Conservation (phyloP, 1,140 invertebrate genomes). For the Centruroides vittatus region DNA sequence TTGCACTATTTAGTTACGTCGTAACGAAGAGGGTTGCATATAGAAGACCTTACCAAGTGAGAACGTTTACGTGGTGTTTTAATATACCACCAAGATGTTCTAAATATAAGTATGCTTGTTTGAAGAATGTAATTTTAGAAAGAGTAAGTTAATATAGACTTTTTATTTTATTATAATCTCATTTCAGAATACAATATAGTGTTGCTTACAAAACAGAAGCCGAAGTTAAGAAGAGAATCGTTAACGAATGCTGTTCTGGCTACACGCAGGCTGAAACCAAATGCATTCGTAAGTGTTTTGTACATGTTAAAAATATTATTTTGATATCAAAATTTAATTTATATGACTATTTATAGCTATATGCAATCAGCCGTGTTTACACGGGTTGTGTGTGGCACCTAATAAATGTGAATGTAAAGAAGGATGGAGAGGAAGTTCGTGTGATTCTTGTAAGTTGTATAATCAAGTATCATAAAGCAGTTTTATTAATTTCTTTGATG, state of each 20-base stretch:
- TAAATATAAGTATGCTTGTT: neutral
- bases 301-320: no score
- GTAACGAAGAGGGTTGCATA: neutral
- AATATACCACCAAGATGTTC: neutral
- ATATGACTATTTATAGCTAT: conserved; percentile 34
- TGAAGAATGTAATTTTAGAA: neutral
- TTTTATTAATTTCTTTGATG: neutral
- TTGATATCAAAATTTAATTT: no score
- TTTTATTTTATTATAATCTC: neutral
- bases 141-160: no score
- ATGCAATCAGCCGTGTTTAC: conserved; percentile 61
- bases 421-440: conserved; percentile 72
- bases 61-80: neutral
- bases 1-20: neutral
- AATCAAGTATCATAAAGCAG: neutral
- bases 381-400: conserved; percentile 69
- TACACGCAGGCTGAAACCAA: conserved; percentile 40
- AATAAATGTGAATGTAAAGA: conserved; percentile 70
- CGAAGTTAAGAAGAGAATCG: conserved; percentile 51
- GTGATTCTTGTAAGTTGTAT: conserved; percentile 66
- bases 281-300: conserved; percentile 22
- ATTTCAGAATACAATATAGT: conserved; percentile 23
- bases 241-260: conserved; percentile 70
- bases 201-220: conserved; percentile 30
- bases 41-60: neutral